phyloP scores from a whole-genome alignment of 1,140 invertebrate genomes.

The Glomeris maerens region DNA sequence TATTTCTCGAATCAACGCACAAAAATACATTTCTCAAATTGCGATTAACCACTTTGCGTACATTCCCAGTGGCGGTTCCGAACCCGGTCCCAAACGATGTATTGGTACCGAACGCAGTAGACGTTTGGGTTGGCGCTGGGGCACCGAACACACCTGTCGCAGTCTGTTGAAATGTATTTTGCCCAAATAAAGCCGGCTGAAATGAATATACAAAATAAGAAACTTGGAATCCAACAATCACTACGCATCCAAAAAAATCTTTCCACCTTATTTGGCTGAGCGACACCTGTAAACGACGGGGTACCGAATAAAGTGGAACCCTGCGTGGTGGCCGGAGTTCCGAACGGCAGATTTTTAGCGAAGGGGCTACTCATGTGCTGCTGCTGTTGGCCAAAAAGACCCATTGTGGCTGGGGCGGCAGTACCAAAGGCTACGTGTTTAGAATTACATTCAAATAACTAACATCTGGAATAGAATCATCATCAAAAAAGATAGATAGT shows the following conservation, averaged over 20 bases:
- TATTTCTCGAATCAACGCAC: conserved; percentile 3
- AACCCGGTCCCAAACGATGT: conserved; percentile 32
- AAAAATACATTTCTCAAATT: too few species aligned
- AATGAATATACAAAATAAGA: neutral
- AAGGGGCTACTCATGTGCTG: conserved; percentile 5
- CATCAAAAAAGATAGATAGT: neutral
- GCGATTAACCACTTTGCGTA: neutral
- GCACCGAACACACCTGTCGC: conserved; percentile 19
- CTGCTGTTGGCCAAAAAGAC: conserved; percentile 6
- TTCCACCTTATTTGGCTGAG: too few species aligned
- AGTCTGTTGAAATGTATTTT: too few species aligned
- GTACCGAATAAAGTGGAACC: neutral
- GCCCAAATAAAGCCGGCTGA: neutral
- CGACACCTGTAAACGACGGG: neutral
- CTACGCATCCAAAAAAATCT: too few species aligned
- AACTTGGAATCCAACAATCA: neutral
- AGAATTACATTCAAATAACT: too few species aligned
- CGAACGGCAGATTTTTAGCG: conserved; percentile 2
- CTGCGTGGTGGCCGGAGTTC: neutral
- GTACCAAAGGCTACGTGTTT: conserved; percentile 9
- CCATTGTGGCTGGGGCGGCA: neutral
- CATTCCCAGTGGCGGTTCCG: conserved; percentile 30
- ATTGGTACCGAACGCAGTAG: conserved; percentile 19
- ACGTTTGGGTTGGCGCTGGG: conserved; percentile 10
- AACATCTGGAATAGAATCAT: too few species aligned